Percentiles rank a stretch among this genome's conserved stretches.
phyloP scores from a whole-genome alignment of 2,113 vertebrate species.

The Nestor notabilis region DNA sequence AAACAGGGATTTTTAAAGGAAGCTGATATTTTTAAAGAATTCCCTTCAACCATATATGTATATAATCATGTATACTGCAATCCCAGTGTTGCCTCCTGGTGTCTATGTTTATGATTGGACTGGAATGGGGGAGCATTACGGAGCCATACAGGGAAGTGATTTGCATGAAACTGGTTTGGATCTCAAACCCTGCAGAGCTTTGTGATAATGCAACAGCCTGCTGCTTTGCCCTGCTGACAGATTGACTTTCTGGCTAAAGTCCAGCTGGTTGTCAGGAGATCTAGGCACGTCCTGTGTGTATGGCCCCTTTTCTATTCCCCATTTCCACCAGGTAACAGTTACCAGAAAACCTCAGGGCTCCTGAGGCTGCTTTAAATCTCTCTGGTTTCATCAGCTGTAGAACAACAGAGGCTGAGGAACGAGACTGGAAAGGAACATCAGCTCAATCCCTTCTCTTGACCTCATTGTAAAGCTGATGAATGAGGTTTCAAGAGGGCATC shows the following conservation, averaged over 20 bases:
- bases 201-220: not conserved
- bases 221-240: not conserved
- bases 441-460: not conserved
- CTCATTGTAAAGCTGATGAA: not conserved
- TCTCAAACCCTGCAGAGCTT: not conserved
- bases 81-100: not conserved
- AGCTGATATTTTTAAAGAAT: not conserved
- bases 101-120: not conserved
- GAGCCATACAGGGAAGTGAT: not conserved
- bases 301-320: not conserved
- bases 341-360: not conserved
- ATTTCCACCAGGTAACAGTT: not conserved
- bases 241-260: not conserved
- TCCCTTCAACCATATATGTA: not conserved
- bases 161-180: not conserved
- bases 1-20: not conserved
- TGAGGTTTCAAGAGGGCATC: not conserved
- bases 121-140: not conserved
- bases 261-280: not conserved
- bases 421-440: not conserved
- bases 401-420: not conserved
- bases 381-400: not conserved
- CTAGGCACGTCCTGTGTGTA: not conserved
- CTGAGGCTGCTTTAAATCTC: not conserved
- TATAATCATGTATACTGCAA: not conserved